These are phyloP conservation scores for Chloroclysta siterata DNA, from an alignment of 2,888 invertebrate species.

Conservation along the genomic window DNA sequence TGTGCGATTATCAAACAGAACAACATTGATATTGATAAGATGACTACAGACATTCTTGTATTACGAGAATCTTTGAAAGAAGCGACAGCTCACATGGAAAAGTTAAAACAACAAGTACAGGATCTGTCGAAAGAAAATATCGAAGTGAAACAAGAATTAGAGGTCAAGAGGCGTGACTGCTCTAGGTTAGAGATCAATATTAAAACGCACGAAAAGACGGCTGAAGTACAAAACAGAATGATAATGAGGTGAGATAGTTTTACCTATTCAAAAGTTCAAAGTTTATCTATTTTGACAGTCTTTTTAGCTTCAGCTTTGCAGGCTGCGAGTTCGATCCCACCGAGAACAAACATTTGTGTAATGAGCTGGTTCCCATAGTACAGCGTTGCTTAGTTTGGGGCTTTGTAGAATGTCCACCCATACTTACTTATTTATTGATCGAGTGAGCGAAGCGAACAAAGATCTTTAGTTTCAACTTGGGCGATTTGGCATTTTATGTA, in stretches of 20 bases:
- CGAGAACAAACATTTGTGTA: too few relatives aligned
- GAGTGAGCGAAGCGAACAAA: too few relatives aligned
- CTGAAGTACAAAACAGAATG: conserved; percentile 72
- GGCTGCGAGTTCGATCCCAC: too few relatives aligned
- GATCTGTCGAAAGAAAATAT: conserved; percentile 63
- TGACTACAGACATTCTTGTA: conserved; percentile 66
- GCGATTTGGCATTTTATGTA: too few relatives aligned
- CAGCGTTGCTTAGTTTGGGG: too few relatives aligned
- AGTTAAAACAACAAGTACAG: conserved; percentile 63
- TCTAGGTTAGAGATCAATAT: conserved; percentile 68
- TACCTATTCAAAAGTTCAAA: not conserved
- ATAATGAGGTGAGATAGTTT: conserved; percentile 65
- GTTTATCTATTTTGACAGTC: not conserved
- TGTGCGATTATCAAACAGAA: conserved; percentile 61
- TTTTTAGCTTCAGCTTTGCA: too few relatives aligned
- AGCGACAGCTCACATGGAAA: conserved; percentile 60
- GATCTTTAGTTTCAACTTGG: too few relatives aligned
- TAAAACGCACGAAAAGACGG: conserved; percentile 75
- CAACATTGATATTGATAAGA: conserved; percentile 63
- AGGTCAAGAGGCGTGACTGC: conserved; percentile 64
- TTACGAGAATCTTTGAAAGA: conserved; percentile 66
- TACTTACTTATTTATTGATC: too few relatives aligned
- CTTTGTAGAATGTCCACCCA: too few relatives aligned
- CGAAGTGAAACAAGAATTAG: conserved; percentile 60
- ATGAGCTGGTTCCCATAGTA: too few relatives aligned